Base-by-base conservation (phyloP, 1,140 invertebrate species). In the Pseudomyrmex pallidus region DNA sequence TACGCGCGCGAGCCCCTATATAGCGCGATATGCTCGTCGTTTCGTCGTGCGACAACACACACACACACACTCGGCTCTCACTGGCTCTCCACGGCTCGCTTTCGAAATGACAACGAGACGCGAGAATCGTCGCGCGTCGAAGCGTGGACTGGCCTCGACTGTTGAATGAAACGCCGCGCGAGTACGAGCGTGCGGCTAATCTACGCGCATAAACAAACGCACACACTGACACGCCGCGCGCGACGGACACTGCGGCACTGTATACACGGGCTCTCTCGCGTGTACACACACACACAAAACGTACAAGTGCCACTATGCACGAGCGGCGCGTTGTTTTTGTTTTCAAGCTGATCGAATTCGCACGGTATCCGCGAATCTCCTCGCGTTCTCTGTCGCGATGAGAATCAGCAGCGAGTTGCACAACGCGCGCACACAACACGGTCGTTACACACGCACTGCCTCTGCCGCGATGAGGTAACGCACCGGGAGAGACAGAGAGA, bases 1-100 rank as follows among this genome's bases (percentile, higher is more conserved):
- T 85, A 90, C 89, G 88, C 88, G 87, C 87, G 74, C 50, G 66
- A 13, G 50, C 50, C 50, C 50, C 35, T 35, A 35, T 35, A 35
- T 35, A 35, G 35, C 35, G 74, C 62, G 78, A 48, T 78, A 84
- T 87, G 70, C 87, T 82, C 50, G 50, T 15, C 50, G 66, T 57
- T 83, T 63, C 72, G 17, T 82, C 25, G 20, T n/a, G 12, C n/a
- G 15, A 12, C 12, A 1, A 10, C 22, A 9, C 2, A 10, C 46
- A 76, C 67, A 25, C 25, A 25, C 25, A 3, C 20, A 10, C 12
- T 13, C 17, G 9, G 48, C 48, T 50, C 48, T 44, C 74, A 35
- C 35, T 35, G 35, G 35, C 35, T 35, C 35, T 35, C 5, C 5
- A 35, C 35, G 35, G 74, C 17, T 80, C 52, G 67, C 61, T 89